Evolutionary conservation across 2,113 vertebrate genomes (phyloP).

Genomic region (Lichenostomus cassidix): DNA sequence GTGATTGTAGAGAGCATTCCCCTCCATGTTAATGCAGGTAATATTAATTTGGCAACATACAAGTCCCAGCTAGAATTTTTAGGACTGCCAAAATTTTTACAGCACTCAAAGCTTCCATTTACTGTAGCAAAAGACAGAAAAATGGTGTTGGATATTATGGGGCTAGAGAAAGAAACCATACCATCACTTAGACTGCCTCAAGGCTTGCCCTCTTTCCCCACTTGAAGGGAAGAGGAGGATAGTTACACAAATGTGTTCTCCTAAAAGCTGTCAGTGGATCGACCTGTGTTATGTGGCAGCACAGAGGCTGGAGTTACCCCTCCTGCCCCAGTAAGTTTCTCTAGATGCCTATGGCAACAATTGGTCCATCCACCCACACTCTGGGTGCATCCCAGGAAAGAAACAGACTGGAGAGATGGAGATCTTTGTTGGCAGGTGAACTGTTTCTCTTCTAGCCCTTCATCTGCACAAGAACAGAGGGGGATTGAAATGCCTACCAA

Average conservation of each 20-base stretch:
- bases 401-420: background rate
- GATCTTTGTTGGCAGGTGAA: background rate
- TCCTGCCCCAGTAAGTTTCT: background rate
- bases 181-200: background rate
- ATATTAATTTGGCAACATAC: background rate
- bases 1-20: constrained; percentile 89
- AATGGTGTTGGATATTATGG: background rate
- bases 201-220: background rate
- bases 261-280: background rate
- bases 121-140: background rate
- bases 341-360: background rate
- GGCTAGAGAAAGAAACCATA: background rate
- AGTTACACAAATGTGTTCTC: background rate
- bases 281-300: accelerated
- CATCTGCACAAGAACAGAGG: background rate
- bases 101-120: background rate
- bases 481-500: background rate
- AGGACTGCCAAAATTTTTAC: background rate
- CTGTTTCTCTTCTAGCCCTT: background rate
- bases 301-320: background rate
- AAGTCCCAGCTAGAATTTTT: background rate
- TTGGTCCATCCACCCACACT: background rate
- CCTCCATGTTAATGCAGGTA: constrained; percentile 93
- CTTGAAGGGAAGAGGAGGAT: background rate
- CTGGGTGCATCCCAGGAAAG: background rate